Conservation (phyloP, 2,888 invertebrate species). For the Arctia plantaginis region DNA sequence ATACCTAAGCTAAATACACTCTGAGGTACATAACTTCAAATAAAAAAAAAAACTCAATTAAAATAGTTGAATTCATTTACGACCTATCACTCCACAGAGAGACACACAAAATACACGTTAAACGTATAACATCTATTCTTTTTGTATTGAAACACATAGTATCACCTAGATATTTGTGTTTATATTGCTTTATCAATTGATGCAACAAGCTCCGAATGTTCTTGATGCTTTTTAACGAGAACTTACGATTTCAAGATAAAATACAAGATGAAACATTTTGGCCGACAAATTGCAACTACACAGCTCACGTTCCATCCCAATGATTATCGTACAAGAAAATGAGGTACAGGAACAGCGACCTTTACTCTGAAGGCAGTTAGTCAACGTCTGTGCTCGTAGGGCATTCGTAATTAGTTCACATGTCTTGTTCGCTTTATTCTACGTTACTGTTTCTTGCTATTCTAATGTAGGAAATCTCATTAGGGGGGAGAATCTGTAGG, state of each 20-base stretch:
- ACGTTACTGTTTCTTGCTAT: constrained; percentile 17
- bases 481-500: not conserved
- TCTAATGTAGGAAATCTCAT: constrained; percentile 15
- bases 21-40: too few relatives aligned
- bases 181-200: not conserved
- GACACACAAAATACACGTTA: too few relatives aligned
- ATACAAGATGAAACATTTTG: not conserved
- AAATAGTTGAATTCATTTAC: too few relatives aligned
- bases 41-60: too few relatives aligned
- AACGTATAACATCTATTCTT: too few relatives aligned
- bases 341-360: not conserved
- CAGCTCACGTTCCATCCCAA: not conserved
- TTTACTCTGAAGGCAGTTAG: constrained; percentile 15
- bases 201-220: not conserved
- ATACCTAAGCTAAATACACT: too few relatives aligned
- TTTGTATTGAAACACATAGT: too few relatives aligned
- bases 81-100: too few relatives aligned
- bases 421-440: constrained; percentile 15
- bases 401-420: constrained; percentile 24
- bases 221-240: not conserved
- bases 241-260: not conserved
- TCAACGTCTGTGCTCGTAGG: constrained; percentile 22
- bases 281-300: not conserved
- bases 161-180: not conserved
- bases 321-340: not conserved